phyloP scores from a whole-genome alignment of 2,113 vertebrate species.

The Isichthys henryi region DNA sequence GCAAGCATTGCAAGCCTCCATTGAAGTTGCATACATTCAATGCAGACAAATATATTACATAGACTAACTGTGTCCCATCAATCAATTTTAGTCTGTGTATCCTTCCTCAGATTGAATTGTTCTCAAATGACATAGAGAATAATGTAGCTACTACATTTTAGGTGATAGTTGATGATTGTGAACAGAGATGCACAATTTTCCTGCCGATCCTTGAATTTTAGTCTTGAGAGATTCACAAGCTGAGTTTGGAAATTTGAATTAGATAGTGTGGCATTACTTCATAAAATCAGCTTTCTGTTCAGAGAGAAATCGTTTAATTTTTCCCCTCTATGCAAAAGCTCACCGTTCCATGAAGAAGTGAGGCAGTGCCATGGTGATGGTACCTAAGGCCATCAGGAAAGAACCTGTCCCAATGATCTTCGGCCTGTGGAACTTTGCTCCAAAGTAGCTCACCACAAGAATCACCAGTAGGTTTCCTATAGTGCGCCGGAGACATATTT shows the following conservation, averaged over 20 bases:
- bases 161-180: neutral
- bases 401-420: constrained; percentile 73
- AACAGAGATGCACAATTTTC: neutral
- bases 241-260: neutral
- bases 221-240: neutral
- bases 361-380: constrained; percentile 73
- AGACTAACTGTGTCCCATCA: neutral
- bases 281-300: neutral
- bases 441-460: constrained; percentile 83
- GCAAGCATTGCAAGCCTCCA: neutral
- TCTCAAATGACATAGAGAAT: neutral
- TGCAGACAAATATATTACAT: neutral
- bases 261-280: neutral
- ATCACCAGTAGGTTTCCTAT: constrained; percentile 84
- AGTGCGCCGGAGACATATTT: constrained; percentile 10
- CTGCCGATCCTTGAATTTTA: neutral
- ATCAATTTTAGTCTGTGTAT: neutral
- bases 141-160: neutral
- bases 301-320: neutral
- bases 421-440: constrained; percentile 81
- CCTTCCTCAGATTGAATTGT: neutral
- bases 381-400: constrained; percentile 70
- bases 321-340: neutral
- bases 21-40: neutral
- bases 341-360: constrained; percentile 96